Evolutionary conservation across 2,113 vertebrate genomes (phyloP), one percentile per base, ranked within the genome.

Genomic region (Orientallactaga bullata): DNA sequence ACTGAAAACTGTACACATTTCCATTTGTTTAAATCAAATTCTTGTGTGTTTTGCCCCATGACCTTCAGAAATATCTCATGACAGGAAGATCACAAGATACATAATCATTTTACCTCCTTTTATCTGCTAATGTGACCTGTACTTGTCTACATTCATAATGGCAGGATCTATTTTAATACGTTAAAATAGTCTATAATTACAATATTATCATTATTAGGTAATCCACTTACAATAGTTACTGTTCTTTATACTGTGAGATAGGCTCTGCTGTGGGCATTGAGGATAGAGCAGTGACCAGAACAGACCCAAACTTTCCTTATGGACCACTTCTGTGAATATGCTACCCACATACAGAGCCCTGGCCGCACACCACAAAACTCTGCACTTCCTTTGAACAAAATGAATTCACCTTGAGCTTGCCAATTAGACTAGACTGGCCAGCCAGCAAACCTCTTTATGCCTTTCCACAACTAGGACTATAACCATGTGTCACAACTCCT

Each of bases 41-140:
- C 21, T 17, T 60, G 4, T 1, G 20, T 68, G 88, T 89, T 85
- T 69, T 71, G 26, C 2, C 20, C 30, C 18, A 17, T 71, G 65
- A 68, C 79, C 82, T 92, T 88, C 23, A 94, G 16, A 92, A 82
- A 78, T 78, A 7, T 82, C 8, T 51, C 61, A 10, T 39, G 26
- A 65, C 86, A 82, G 7, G 65, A 84, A 87, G 9, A 58, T 68
- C 23, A 93, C 90, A 91, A 8, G 16, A 63, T 76, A 47, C 1
- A 39, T 84, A 35, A 37, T 23, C 68, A 11, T 23, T 65, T 93
- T 8, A 72, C 7, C 4, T 17, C 4, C 12, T 18, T 55, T 87
- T 63, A 47, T 85, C 71, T 76, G 18, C 18, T 78, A 58, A 77
- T 23, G 28, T 58, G 24, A 90, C 15, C 32, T 88, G 13, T 2